These are phyloP conservation scores for Callocephalon fimbriatum DNA, from an alignment of 2,113 vertebrate genomes.

Conservation along the genomic window DNA sequence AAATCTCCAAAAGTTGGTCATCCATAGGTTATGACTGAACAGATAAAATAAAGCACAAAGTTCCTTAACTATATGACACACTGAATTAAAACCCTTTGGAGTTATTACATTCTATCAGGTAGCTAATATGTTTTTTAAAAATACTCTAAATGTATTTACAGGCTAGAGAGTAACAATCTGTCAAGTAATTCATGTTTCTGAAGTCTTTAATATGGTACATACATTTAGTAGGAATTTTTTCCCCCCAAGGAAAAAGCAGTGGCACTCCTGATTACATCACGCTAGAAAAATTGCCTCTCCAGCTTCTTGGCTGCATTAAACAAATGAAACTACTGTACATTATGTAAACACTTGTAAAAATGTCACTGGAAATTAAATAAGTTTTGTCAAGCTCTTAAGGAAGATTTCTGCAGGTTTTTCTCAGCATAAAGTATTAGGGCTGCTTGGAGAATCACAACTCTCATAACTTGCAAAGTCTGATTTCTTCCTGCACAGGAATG, in stretches of 20 bases:
- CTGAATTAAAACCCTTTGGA: constrained; percentile 2
- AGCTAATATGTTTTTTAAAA: constrained; percentile 41
- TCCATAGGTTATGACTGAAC: neutral
- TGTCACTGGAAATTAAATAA: constrained; percentile 54
- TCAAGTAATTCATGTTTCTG: constrained; percentile 20
- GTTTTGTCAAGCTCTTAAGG: constrained; percentile 16
- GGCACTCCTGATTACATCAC: constrained; percentile 13
- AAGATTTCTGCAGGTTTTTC: constrained; percentile 39
- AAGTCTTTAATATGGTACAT: constrained; percentile 25
- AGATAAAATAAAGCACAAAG: neutral
- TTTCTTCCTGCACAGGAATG: neutral
- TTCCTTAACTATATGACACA: neutral
- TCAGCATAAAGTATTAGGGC: neutral
- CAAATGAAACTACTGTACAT: constrained; percentile 44
- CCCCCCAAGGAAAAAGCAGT: constrained; percentile 9
- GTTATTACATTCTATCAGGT: neutral
- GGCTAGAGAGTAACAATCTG: constrained; percentile 19
- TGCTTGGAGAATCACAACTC: neutral
- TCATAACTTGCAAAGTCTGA: neutral
- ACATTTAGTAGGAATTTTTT: neutral
- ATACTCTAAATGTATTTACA: constrained; percentile 24
- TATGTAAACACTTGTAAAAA: constrained; percentile 64
- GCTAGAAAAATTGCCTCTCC: constrained; percentile 31
- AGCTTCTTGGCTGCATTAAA: constrained; percentile 42
- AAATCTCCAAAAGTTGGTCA: neutral